Conservation (phyloP, 2,797 vertebrate genomes). For the Uromys caudimaculatus region DNA sequence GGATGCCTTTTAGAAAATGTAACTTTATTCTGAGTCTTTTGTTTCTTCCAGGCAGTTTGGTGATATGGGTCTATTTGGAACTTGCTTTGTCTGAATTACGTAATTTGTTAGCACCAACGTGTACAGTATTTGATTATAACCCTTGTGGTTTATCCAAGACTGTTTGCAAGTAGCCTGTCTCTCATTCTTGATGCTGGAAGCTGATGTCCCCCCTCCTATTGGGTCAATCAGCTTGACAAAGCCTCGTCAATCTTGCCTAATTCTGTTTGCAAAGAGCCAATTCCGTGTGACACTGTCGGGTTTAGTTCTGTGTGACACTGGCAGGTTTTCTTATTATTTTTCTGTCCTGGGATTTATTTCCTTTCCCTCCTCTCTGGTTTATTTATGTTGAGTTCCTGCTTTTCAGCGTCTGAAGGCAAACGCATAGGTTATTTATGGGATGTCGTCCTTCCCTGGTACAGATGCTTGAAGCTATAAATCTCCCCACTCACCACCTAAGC, state of each 20-base stretch:
- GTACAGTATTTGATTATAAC: not conserved
- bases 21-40: not conserved
- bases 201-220: not conserved
- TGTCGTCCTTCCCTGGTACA: not conserved
- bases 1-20: not conserved
- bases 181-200: not conserved
- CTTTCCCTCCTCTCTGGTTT: not conserved
- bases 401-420: not conserved
- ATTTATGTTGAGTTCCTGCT: not conserved
- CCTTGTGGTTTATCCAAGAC: not conserved
- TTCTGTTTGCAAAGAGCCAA: not conserved
- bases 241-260: not conserved
- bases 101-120: not conserved
- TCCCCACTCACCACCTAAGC: not conserved
- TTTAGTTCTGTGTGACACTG: not conserved
- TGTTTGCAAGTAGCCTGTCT: not conserved
- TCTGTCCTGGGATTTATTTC: not conserved
- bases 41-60: not conserved
- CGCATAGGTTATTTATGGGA: not conserved
- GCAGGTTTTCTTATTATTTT: not conserved
- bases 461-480: not conserved
- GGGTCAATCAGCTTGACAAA: not conserved
- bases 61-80: not conserved
- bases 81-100: not conserved
- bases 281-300: not conserved